These are phyloP conservation scores for Agriopis marginaria DNA, from an alignment of 2,888 invertebrate genomes.

Conservation along the genomic window DNA sequence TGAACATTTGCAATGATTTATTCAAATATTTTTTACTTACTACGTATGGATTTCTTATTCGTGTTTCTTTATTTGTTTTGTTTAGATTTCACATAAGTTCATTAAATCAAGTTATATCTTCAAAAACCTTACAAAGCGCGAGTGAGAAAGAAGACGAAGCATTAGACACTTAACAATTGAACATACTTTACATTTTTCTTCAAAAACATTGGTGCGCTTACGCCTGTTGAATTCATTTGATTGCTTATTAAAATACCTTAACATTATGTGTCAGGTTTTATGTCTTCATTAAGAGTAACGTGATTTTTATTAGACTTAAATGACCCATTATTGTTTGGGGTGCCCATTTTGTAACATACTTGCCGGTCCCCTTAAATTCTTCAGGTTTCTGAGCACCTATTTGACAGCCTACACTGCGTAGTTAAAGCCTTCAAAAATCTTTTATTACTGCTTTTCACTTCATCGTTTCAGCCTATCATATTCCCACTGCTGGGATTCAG, in stretches of 20 bases:
- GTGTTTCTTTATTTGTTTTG: too few relatives aligned
- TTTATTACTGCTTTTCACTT: background rate
- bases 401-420: background rate
- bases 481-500: too few relatives aligned
- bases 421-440: background rate
- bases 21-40: too few relatives aligned
- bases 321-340: constrained; percentile 18
- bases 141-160: background rate
- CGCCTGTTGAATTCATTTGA: constrained; percentile 15
- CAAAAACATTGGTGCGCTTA: constrained; percentile 3
- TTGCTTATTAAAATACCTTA: constrained; percentile 32
- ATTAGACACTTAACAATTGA: background rate
- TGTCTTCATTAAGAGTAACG: constrained; percentile 36
- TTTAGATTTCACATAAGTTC: too few relatives aligned
- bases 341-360: constrained; percentile 11
- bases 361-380: constrained; percentile 6
- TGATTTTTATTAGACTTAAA: constrained; percentile 19
- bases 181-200: constrained; percentile 5
- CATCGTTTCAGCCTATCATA: background rate
- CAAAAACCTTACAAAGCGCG: too few relatives aligned
- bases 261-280: constrained; percentile 24
- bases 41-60: too few relatives aligned
- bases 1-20: too few relatives aligned
- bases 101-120: too few relatives aligned
- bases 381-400: constrained; percentile 9